Evolutionary conservation across 2,888 invertebrate genomes (phyloP).

Genomic region (Lithophane leautieri): DNA sequence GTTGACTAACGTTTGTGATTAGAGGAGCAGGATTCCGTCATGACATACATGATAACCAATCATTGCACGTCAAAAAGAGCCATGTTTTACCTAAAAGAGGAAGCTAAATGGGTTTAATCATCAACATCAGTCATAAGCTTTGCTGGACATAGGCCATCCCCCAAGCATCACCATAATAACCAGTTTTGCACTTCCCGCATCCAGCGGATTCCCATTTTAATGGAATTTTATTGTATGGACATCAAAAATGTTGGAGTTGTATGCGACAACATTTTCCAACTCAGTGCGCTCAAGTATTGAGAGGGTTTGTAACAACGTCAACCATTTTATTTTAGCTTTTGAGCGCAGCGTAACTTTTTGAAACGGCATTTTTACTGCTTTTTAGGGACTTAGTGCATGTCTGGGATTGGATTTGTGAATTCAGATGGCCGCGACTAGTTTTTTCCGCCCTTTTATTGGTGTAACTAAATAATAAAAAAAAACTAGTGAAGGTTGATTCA

Average conservation of each 20-base stretch:
- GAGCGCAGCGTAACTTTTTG: slow-evolving; percentile 40
- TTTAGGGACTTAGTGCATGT: slow-evolving; percentile 33
- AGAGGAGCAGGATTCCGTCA: too few species aligned
- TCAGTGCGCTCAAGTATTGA: slow-evolving; percentile 37
- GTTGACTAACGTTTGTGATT: too few species aligned
- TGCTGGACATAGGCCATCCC: too few species aligned
- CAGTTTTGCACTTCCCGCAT: too few species aligned
- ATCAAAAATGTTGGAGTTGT: slow-evolving; percentile 36
- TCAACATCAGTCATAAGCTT: too few species aligned
- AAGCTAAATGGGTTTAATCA: too few species aligned
- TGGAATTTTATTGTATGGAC: slow-evolving; percentile 30
- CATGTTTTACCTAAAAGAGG: neutral
- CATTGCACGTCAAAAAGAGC: too few species aligned
- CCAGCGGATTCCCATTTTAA: neutral
- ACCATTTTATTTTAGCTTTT: slow-evolving; percentile 57
- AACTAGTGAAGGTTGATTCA: neutral
- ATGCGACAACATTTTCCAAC: slow-evolving; percentile 50
- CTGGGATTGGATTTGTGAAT: slow-evolving; percentile 45
- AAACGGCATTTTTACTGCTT: slow-evolving; percentile 41
- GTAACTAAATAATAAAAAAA: neutral
- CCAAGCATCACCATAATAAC: neutral
- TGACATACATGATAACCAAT: too few species aligned
- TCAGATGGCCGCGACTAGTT: slow-evolving; percentile 11
- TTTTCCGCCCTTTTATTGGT: neutral
- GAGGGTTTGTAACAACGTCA: slow-evolving; percentile 44